A percentile compares a stretch with the other conserved stretches of the same genome.
phyloP scores from a whole-genome alignment of 1,140 invertebrate species.

The Ctenoplectra terminalis region DNA sequence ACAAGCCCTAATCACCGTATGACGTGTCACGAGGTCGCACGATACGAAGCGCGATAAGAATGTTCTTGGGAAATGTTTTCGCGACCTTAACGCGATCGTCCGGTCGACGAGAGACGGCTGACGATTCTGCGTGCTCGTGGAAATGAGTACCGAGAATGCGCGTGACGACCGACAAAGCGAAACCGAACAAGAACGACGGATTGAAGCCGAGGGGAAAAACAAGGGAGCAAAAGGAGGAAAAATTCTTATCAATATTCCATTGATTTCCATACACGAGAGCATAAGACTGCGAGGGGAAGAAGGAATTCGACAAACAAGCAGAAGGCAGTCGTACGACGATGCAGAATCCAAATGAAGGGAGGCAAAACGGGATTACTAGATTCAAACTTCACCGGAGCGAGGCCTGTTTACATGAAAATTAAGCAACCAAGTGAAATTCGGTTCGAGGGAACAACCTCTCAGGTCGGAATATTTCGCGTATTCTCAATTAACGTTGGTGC shows the following conservation, averaged over 20 bases:
- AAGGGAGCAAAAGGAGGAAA: neutral
- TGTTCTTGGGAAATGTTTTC: conserved; percentile 53
- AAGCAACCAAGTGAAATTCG: conserved; percentile 7
- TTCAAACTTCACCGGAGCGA: conserved; percentile 3
- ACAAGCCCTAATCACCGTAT: conserved; percentile 75
- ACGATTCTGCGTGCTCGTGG: conserved; percentile 21
- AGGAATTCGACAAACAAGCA: conserved; percentile 10
- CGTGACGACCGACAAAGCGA: neutral
- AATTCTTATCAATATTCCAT: conserved; percentile 25
- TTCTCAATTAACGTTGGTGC: conserved; percentile 5
- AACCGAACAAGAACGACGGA: neutral
- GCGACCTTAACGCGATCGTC: conserved; percentile 60
- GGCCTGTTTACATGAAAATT: conserved; percentile 21
- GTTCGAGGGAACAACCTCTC: neutral
- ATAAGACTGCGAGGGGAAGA: neutral
- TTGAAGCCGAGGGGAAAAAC: neutral
- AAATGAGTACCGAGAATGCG: conserved; percentile 12
- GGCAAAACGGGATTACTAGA: neutral
- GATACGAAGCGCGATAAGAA: conserved; percentile 65
- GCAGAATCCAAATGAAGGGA: conserved; percentile 17
- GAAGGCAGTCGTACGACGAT: neutral
- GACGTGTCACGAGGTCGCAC: conserved; percentile 72
- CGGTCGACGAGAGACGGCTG: conserved; percentile 3
- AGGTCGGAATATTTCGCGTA: conserved; percentile 32
- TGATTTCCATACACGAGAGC: conserved; percentile 30